Percentiles rank a stretch among this genome's conserved stretches.
These are phyloP conservation scores for Cinara cedri DNA, from an alignment of 2,888 invertebrate genomes.

Conservation along the genomic window DNA sequence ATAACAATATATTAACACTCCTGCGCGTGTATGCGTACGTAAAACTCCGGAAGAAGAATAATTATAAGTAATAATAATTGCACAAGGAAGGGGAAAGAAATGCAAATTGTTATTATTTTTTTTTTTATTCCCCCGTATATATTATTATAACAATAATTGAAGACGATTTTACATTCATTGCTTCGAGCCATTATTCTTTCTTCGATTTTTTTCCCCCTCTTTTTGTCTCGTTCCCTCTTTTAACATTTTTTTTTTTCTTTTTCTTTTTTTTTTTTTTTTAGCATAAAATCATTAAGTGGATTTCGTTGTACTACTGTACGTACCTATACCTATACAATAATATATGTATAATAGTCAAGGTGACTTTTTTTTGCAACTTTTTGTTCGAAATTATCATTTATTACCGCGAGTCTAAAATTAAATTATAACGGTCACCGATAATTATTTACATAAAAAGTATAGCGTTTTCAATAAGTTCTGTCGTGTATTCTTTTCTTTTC, in stretches of 20 bases:
- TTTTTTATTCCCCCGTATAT: slow-evolving; percentile 8
- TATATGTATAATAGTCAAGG: neutral
- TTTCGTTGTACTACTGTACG: neutral
- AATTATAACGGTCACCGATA: slow-evolving; percentile 25
- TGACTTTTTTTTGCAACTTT: slow-evolving; percentile 22
- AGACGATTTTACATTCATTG: slow-evolving; percentile 13
- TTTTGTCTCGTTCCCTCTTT: no score
- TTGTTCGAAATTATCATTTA: neutral
- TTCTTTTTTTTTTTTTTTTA: slow-evolving; percentile 2
- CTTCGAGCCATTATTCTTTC: slow-evolving; percentile 18
- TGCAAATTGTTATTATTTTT: no score
- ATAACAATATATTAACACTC: no score
- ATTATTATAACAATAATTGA: slow-evolving; percentile 27
- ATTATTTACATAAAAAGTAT: slow-evolving; percentile 35
- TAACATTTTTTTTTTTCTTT: neutral
- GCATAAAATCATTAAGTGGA: slow-evolving; percentile 27
- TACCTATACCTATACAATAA: no score
- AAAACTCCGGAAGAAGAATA: neutral
- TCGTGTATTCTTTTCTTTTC: neutral
- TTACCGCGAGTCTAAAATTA: neutral
- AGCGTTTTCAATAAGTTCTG: slow-evolving; percentile 27
- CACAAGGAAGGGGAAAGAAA: neutral
- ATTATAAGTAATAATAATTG: slow-evolving; percentile 17
- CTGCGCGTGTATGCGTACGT: no score
- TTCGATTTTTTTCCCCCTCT: slow-evolving; percentile 47